Evolutionary conservation across 2,797 vertebrate species (phyloP).

Genomic region (Arnoldichthys spilopterus): DNA sequence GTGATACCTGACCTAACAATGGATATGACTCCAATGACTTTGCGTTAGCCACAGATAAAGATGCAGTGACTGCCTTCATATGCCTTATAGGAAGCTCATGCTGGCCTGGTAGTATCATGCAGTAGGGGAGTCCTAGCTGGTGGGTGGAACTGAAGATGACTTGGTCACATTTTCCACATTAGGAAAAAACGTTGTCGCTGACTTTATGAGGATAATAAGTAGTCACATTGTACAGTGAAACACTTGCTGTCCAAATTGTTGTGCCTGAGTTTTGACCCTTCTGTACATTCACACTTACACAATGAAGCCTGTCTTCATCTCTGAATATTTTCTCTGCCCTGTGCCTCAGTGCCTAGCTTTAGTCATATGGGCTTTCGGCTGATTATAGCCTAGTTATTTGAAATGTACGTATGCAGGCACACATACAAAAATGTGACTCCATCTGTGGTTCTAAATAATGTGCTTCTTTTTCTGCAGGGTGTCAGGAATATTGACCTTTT

Average conservation of each 20-base stretch:
- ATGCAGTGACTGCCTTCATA: no score
- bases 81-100: no score
- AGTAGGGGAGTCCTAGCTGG: no score
- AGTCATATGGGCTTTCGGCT: constrained; percentile 38
- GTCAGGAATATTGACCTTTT: constrained; percentile 44
- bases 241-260: neutral
- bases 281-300: constrained; percentile 5
- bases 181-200: no score
- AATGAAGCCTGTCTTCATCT: constrained; percentile 26
- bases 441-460: constrained; percentile 40
- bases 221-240: neutral
- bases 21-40: no score
- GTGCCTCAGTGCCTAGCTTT: neutral
- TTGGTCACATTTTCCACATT: no score
- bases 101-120: no score
- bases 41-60: no score
- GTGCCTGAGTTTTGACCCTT: neutral
- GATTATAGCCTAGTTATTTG: constrained; percentile 45
- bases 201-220: no score
- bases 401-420: constrained; percentile 6
- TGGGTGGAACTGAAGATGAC: no score
- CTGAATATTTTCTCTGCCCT: constrained; percentile 24
- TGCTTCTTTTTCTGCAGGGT: constrained; percentile 27
- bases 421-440: constrained; percentile 35
- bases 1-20: no score